Base-by-base conservation (phyloP, 2,797 vertebrate species). In the Lepidocolaptes lacrymiger region DNA sequence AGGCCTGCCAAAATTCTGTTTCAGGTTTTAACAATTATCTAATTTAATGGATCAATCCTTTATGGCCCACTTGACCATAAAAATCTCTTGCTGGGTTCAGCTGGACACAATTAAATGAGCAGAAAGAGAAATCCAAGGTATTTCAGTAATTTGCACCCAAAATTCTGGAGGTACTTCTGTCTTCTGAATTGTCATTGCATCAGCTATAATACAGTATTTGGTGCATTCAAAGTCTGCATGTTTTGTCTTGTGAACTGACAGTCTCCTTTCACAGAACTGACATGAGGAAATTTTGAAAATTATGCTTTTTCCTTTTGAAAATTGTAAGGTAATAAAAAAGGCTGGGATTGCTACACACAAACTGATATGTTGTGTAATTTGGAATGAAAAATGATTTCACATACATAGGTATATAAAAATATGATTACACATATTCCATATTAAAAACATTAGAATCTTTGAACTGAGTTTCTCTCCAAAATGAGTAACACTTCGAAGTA, bases 401-500 rank as follows among this genome's bases (percentile, higher is more conserved):
- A 74, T 76, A 83, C 36, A 83, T 68, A 92, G 30, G 56, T 75
- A 48, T 83, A 80, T 49, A 80, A 95, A 96, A 68, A 93, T 68
- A 86, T 49, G 54, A 72, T 80, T 30, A 88, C 1, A 6, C 21
- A 51, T 63, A 74, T 95, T 75, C 71, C 0, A 0, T 80, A 78
- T 89, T 86, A 76, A 97, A 93, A 63, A 41, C 0, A 0, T 86
- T 77, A 82, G 74, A 93, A 72, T 90, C 67, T 88, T 92, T 81
- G 55, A 94, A 84, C 28, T 89, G 80, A 78, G 76, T 93, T 94
- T 93, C 91, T 93, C 90, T 96, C 63, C 95, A 95, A 97, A 97
- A 74, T 79, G 74, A 97, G 71, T 89, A 96, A 77, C 9, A 11
- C 54, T 88, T 95, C 27, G 89, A 95, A 91, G 58, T 69, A 87